A percentile compares a stretch with the other conserved stretches of the same genome.
phyloP scores from a whole-genome alignment of 2,113 vertebrate species.

The Larimichthys polyactis region DNA sequence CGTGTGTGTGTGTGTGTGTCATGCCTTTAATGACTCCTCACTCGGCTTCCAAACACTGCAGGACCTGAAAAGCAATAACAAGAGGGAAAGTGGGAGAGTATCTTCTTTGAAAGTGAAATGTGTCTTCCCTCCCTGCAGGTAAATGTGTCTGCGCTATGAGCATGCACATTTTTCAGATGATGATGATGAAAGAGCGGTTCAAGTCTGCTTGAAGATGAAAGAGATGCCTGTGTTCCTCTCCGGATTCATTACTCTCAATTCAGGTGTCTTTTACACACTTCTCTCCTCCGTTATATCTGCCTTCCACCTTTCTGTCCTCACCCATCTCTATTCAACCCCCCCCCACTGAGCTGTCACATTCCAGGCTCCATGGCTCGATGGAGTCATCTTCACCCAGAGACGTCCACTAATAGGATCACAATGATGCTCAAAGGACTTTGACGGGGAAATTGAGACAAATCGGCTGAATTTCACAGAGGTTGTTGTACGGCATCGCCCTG shows the following conservation, averaged over 20 bases:
- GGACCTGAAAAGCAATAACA: conserved; percentile 49
- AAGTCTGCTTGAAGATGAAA: conserved; percentile 79
- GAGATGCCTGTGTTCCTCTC: conserved; percentile 74
- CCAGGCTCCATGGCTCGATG: conserved; percentile 51
- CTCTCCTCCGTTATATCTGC: conserved; percentile 31
- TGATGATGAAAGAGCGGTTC: conserved; percentile 78
- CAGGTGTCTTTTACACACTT: conserved; percentile 74
- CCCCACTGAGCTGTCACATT: conserved; percentile 55
- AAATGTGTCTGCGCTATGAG: conserved; percentile 54
- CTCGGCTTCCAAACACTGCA: conserved; percentile 54
- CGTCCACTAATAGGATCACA: conserved; percentile 72
- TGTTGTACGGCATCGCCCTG: conserved; percentile 3
- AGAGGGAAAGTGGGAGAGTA: conserved; percentile 34
- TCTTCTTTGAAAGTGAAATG: conserved; percentile 74
- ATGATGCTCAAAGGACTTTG: conserved; percentile 72
- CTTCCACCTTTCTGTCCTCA: conserved; percentile 38
- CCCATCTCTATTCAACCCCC: conserved; percentile 2
- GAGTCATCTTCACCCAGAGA: conserved; percentile 70
- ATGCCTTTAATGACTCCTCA: conserved; percentile 56
- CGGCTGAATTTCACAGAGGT: conserved; percentile 41
- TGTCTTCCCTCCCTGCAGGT: conserved; percentile 62
- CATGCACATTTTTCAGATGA: conserved; percentile 67
- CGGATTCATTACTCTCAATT: conserved; percentile 83
- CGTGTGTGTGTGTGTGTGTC: conserved; percentile 17
- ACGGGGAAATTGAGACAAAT: conserved; percentile 83